Evolutionary conservation across 2,888 invertebrate genomes (phyloP).

Genomic region (Plagodis dolabraria): DNA sequence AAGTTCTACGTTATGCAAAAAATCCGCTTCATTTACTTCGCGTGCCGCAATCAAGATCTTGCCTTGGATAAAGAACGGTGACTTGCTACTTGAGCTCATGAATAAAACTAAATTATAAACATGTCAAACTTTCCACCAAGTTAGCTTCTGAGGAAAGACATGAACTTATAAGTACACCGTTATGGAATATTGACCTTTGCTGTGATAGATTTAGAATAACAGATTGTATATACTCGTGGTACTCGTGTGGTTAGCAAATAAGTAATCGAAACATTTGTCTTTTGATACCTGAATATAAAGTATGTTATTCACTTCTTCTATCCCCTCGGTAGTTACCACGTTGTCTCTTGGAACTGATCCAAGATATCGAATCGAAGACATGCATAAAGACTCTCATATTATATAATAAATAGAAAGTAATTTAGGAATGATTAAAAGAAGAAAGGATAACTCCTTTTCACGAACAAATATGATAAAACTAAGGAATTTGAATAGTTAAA

Average conservation of each 20-base stretch:
- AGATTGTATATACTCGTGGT: slow-evolving; percentile 5
- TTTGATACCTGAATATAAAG: slow-evolving; percentile 21
- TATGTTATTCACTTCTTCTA: slow-evolving; percentile 14
- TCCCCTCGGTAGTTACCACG: slow-evolving; percentile 7
- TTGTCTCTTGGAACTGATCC: background rate
- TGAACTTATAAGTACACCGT: background rate
- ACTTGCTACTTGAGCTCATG: slow-evolving; percentile 35
- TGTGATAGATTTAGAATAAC: slow-evolving; percentile 11
- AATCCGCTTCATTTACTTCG: slow-evolving; percentile 21
- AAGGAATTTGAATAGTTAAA: too few relatives aligned
- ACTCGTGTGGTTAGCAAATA: background rate
- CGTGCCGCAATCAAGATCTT: slow-evolving; percentile 32
- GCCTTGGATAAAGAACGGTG: slow-evolving; percentile 20
- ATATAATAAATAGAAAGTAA: too few relatives aligned
- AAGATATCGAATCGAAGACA: background rate
- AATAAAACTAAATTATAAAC: slow-evolving; percentile 39
- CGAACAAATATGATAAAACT: too few relatives aligned
- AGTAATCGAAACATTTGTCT: slow-evolving; percentile 29
- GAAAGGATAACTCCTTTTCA: too few relatives aligned
- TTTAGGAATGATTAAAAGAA: too few relatives aligned
- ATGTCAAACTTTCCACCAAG: slow-evolving; percentile 31
- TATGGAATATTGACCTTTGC: slow-evolving; percentile 20
- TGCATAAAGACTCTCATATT: too few relatives aligned
- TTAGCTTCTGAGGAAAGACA: slow-evolving; percentile 13
- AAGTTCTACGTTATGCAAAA: slow-evolving; percentile 13